Evolutionary conservation across 2,113 vertebrate species (phyloP), one percentile per base, ranked within the genome.

Genomic region (Myanophis thanlyinensis): DNA sequence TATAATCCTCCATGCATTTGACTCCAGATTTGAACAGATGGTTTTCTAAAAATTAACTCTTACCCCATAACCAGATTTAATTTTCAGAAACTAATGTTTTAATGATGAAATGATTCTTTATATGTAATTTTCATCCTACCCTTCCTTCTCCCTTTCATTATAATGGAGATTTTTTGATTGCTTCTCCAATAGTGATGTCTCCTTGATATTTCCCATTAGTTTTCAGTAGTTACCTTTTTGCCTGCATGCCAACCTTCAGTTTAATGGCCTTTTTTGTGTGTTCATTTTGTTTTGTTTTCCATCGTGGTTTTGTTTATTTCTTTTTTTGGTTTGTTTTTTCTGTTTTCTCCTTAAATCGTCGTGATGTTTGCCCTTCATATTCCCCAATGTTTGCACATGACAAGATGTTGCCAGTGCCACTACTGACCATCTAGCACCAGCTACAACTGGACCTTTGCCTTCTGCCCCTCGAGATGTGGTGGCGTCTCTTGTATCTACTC

Each of bases 391-490:
- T 98, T 98, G 97, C 98, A 98, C 98, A 98, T 98, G 98, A 97
- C 98, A 98, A 99, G 99, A 98, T 98, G 98, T 99, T 98, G 98
- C 99, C 98, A 98, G 98, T 99, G 98, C 99, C 98, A 99, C 99
- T 99, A 98, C 99, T 99, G 99, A 99, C 98, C 99, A 99, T 99
- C 98, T 99, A 99, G 99, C 98, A 97, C 98, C 98, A 98, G 99
- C 99, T 47, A 97, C 98, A 95, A 97, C 98, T n/a, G 99, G 99
- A 95, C 99, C 99, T 46, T 94, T 98, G 93, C 98, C 99, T 96
- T 99, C 99, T 1, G 98, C 98, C 22, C 99, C 99, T 0, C 97
- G 99, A 25, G 99, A 99, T 4, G 98, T 99, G 6, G 99, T 99
- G 98, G 99, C 99, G 62, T 99, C 99, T 1, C 98, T 99, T 44